These are phyloP conservation scores for Malacoraja senta DNA, from an alignment of 2,797 vertebrate genomes.

Conservation along the genomic window DNA sequence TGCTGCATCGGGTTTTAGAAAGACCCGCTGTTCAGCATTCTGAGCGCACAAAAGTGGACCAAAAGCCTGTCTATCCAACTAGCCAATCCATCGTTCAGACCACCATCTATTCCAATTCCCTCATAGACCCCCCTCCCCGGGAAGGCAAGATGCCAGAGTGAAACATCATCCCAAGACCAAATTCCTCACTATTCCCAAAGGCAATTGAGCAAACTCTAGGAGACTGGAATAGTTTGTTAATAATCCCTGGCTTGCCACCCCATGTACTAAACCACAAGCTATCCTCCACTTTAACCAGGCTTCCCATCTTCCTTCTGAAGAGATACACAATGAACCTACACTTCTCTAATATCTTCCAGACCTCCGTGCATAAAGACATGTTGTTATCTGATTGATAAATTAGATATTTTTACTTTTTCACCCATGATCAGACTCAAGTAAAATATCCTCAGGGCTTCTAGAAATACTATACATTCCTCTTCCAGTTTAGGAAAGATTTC, in stretches of 20 bases:
- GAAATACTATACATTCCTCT: not conserved
- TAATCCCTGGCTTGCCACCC: not conserved
- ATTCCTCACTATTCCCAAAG: not conserved
- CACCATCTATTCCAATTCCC: not conserved
- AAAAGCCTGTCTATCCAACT: not conserved
- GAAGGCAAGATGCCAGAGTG: slow-evolving; percentile 9
- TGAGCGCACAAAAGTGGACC: not conserved
- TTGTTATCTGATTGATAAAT: not conserved
- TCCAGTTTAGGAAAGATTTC: not conserved
- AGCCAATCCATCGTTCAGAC: not conserved
- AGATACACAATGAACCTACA: not conserved
- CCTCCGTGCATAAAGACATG: not conserved
- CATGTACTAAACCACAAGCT: not conserved
- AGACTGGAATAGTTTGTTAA: not conserved
- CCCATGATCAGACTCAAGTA: not conserved
- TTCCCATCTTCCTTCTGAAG: not conserved
- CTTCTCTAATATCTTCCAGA: not conserved
- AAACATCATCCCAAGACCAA: not conserved
- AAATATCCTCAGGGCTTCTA: not conserved
- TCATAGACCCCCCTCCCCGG: not conserved
- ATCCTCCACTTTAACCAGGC: not conserved
- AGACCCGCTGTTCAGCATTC: not conserved
- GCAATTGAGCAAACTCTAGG: not conserved
- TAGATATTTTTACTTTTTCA: not conserved
- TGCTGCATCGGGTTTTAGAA: not conserved